Base-by-base conservation (phyloP, 2,888 invertebrate genomes). In the Parelbella ahira region DNA sequence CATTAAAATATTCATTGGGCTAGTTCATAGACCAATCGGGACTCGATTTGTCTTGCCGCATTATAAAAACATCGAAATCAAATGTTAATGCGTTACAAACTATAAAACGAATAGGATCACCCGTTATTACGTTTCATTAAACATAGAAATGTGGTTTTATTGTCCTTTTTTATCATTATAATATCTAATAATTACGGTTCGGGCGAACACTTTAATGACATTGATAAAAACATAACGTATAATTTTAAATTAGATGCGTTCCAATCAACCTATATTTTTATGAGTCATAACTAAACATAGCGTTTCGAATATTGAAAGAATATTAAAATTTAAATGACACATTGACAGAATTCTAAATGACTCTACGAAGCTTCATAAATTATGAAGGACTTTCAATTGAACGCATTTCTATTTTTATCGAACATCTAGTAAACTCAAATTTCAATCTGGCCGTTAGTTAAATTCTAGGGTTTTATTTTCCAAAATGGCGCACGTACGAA, bases 31-130 rank as follows among this genome's bases (percentile, higher is more conserved):
- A 53, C 68, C 62, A 67, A 70, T 68, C 67, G 68, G 57, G 63
- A 61, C 54, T 55, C 75, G 74, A 84, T 86, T 82, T 74, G 80
- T 79, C 78, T 76, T 73, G 79, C 70, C 67, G 66, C 70, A 75
- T 82, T 79, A 80, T 78, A 72, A 75, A 71, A 73, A 70, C 71
- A 73, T 78, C 67, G 71, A 69, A 63, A 56, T 61, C 52, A 56
- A 53, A 63, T 58, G 61, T 77, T 76, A 81, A 77, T 66, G 60
- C 56, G 62, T 61, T 60, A 56, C 60, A 64, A 64, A 68, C 78
- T 63, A 81, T 77, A 76, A 77, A 74, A 63, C 50, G 50, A 53
- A 63, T 68, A 67, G 67, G 66, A 67, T 61, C 68, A 66, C 63
- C 64, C 61, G 73, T 76, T 78, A 79, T 79, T 72, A 68, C 68